Evolutionary conservation across 2,113 vertebrate genomes (phyloP).

Genomic region (Vidua chalybeata): DNA sequence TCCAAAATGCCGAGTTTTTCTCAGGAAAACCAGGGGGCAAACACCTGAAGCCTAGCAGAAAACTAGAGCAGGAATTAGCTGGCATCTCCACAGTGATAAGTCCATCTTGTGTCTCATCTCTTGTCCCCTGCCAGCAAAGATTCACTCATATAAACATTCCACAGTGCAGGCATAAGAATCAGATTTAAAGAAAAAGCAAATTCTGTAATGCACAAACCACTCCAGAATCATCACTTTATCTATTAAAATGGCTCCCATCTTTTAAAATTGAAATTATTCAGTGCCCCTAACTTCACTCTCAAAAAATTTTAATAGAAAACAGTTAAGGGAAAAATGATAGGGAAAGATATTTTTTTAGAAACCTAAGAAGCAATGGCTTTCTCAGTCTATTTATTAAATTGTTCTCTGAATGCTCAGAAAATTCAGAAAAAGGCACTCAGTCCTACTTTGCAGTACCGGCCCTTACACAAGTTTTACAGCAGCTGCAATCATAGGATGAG

Average conservation of each 20-base stretch:
- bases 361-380: slow-evolving; percentile 9
- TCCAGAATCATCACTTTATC: neutral
- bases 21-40: neutral
- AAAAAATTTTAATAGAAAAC: slow-evolving; percentile 35
- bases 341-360: slow-evolving; percentile 44
- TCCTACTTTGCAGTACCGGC: neutral
- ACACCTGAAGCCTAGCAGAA: neutral
- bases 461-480: slow-evolving; percentile 44
- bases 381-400: slow-evolving; percentile 46
- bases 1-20: neutral
- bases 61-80: neutral
- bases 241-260: neutral
- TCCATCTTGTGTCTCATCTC: neutral
- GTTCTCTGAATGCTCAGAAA: slow-evolving; percentile 7
- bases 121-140: neutral
- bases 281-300: neutral
- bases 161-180: neutral
- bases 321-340: slow-evolving; percentile 7
- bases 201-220: neutral
- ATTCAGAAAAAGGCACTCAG: neutral
- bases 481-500: neutral
- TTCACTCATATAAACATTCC: neutral
- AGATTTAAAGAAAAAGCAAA: neutral
- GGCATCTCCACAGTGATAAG: neutral
- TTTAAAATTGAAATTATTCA: slow-evolving; percentile 32